phyloP scores from a whole-genome alignment of 2,113 vertebrate genomes.

The Euleptes europaea region DNA sequence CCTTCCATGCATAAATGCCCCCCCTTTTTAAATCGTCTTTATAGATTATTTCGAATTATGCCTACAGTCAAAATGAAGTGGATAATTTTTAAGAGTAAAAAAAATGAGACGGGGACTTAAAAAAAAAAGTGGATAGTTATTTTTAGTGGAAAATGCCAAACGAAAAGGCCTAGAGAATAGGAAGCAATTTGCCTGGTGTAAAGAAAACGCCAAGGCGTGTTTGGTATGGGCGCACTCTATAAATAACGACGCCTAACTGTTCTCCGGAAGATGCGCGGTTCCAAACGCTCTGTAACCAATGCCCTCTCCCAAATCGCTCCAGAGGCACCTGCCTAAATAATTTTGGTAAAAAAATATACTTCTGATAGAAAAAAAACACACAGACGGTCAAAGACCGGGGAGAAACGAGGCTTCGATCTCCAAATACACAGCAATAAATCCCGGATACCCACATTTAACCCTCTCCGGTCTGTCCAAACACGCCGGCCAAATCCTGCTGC shows the following conservation, averaged over 20 bases:
- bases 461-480: background rate
- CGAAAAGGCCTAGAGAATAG: background rate
- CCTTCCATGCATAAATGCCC: no score
- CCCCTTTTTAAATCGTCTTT: conserved; percentile 21
- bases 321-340: background rate
- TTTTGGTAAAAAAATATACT: background rate
- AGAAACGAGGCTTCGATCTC: background rate
- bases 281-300: no score
- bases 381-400: background rate
- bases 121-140: background rate
- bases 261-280: background rate
- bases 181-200: background rate
- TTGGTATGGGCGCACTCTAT: background rate
- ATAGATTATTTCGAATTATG: background rate
- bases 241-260: background rate
- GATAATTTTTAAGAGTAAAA: conserved; percentile 19
- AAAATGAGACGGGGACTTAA: background rate
- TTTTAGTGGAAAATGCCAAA: background rate
- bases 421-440: background rate
- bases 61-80: conserved; percentile 37
- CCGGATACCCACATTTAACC: background rate
- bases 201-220: no score
- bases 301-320: background rate
- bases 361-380: background rate
- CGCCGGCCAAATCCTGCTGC: no score